Percentiles rank a stretch among this genome's conserved stretches.
Evolutionary conservation across 2,888 invertebrate species (phyloP).

Genomic region (Diogma glabrata): DNA sequence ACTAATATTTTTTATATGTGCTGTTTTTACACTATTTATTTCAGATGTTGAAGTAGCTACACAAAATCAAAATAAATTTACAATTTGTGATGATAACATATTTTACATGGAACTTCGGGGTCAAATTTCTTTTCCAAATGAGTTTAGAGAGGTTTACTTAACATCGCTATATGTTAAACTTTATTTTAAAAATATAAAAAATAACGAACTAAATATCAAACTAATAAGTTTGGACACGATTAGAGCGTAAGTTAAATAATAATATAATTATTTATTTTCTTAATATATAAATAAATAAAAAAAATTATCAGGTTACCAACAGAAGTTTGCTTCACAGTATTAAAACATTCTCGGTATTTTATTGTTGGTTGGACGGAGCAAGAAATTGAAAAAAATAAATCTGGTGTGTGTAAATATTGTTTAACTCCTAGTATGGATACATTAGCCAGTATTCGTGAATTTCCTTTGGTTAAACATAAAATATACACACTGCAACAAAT

Average conservation of each 20-base stretch:
- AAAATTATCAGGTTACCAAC: constrained; percentile 13
- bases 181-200: constrained; percentile 19
- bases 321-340: constrained; percentile 29
- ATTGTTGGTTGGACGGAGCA: constrained; percentile 33
- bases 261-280: background rate
- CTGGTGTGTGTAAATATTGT: constrained; percentile 34
- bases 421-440: constrained; percentile 32
- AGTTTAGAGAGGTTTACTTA: constrained; percentile 28
- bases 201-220: constrained; percentile 25
- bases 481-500: constrained; percentile 30
- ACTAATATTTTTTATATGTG: background rate
- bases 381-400: constrained; percentile 25
- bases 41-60: constrained; percentile 29
- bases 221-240: constrained; percentile 33
- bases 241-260: constrained; percentile 28
- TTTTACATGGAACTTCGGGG: constrained; percentile 33
- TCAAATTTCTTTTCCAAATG: constrained; percentile 25
- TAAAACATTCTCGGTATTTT: constrained; percentile 33
- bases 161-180: constrained; percentile 33
- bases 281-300: background rate
- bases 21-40: background rate
- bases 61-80: constrained; percentile 31
- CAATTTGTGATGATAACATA: constrained; percentile 32
- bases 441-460: constrained; percentile 34
- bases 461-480: constrained; percentile 30